Conservation (phyloP, 2,113 vertebrate genomes). For the Cygnus atratus region DNA sequence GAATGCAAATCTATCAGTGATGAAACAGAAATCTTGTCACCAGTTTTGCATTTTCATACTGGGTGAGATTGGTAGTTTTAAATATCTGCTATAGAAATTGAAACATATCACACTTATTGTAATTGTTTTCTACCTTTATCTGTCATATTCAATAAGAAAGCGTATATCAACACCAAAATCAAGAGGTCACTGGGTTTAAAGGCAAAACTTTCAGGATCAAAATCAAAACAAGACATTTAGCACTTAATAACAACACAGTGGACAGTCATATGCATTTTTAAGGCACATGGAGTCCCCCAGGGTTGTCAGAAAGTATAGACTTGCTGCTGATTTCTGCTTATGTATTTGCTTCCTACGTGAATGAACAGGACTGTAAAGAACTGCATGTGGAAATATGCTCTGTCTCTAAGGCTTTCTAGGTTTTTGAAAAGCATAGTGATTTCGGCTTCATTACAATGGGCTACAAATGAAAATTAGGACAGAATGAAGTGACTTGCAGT, state of each 20-base stretch:
- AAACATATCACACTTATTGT: neutral
- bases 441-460: neutral
- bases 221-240: neutral
- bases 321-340: neutral
- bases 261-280: slow-evolving; percentile 24
- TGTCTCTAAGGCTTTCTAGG: neutral
- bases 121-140: neutral
- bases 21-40: neutral
- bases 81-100: neutral
- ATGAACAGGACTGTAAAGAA: neutral
- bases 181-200: neutral
- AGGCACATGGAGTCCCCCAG: neutral
- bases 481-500: neutral
- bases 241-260: neutral
- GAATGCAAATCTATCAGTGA: neutral
- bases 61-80: neutral
- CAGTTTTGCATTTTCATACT: neutral
- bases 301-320: neutral
- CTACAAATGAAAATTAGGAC: neutral
- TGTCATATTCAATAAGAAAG: neutral
- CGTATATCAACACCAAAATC: neutral
- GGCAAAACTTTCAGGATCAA: neutral
- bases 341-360: neutral
- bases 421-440: neutral
- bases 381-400: neutral